A percentile compares a stretch with the other conserved stretches of the same genome.
Conservation (phyloP, 2,797 vertebrate genomes). For the Champsocephalus gunnari region DNA sequence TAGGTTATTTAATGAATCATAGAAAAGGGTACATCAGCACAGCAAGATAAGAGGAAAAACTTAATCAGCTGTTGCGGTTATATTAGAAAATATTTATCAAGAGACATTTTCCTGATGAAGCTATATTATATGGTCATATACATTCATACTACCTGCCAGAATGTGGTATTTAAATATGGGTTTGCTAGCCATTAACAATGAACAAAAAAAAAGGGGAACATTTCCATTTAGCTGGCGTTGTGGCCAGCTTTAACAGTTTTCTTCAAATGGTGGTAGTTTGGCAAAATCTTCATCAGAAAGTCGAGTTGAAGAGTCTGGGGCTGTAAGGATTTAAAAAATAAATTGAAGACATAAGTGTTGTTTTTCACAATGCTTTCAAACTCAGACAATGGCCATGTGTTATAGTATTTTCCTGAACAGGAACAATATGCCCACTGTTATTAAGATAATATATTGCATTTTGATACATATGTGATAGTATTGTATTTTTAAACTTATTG, state of each 20-base stretch:
- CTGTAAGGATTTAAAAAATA: slow-evolving; percentile 75
- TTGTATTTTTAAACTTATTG: neutral
- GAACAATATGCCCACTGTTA: neutral
- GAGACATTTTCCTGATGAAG: slow-evolving; percentile 36
- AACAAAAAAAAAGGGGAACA: neutral
- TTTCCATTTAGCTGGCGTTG: slow-evolving; percentile 52
- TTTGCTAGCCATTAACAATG: slow-evolving; percentile 31
- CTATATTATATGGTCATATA: slow-evolving; percentile 57
- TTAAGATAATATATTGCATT: neutral
- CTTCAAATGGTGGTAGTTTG: slow-evolving; percentile 98
- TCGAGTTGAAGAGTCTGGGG: slow-evolving; percentile 98
- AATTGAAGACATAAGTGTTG: neutral
- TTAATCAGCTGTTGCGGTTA: slow-evolving; percentile 19
- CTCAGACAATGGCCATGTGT: neutral
- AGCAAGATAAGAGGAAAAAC: slow-evolving; percentile 36
- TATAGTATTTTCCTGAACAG: neutral
- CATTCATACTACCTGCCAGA: slow-evolving; percentile 46
- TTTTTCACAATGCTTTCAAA: neutral
- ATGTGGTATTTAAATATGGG: slow-evolving; percentile 28
- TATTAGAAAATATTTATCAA: slow-evolving; percentile 58
- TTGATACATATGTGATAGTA: neutral
- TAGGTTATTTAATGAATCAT: slow-evolving; percentile 52
- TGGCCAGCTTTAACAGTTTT: slow-evolving; percentile 90
- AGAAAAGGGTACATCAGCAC: slow-evolving; percentile 46
- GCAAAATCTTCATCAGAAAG: slow-evolving; percentile 99